Evolutionary conservation across 2,888 invertebrate species (phyloP).

Genomic region (Carpatolechia fugitivella): DNA sequence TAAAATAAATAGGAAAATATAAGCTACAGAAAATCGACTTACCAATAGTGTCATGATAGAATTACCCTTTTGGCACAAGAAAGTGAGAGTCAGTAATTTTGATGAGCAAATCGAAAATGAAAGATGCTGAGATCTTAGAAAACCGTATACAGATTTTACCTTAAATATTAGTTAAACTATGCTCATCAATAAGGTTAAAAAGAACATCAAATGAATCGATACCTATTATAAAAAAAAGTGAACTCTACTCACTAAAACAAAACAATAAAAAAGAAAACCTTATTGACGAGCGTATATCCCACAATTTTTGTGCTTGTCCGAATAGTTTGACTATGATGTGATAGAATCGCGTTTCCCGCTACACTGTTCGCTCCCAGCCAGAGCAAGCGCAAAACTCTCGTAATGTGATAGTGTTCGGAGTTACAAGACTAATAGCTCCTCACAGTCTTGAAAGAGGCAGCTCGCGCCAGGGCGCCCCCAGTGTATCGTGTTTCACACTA

Average conservation of each 20-base stretch:
- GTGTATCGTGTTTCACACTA: conserved; percentile 10
- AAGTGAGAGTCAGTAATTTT: conserved; percentile 40
- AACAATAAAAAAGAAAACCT: not conserved
- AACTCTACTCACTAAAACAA: not conserved
- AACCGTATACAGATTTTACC: conserved; percentile 63
- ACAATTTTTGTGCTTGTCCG: no score
- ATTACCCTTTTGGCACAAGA: conserved; percentile 69
- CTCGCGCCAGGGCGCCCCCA: no score
- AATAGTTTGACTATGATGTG: no score
- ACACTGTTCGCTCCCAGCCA: no score
- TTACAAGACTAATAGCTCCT: conserved; percentile 50
- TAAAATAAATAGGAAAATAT: conserved; percentile 60
- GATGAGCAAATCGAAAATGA: conserved; percentile 39
- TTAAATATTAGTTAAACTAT: conserved; percentile 35
- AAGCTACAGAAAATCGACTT: conserved; percentile 43
- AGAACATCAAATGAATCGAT: not conserved
- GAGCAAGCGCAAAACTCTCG: conserved; percentile 23
- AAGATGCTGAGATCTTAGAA: conserved; percentile 69
- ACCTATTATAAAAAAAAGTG: not conserved
- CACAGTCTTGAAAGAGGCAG: conserved; percentile 60
- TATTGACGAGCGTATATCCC: not conserved
- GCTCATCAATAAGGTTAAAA: not conserved
- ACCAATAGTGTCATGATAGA: conserved; percentile 54
- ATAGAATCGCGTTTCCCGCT: no score
- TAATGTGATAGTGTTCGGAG: conserved; percentile 42